phyloP scores from a whole-genome alignment of 2,888 invertebrate species.

The Hartigia nigra region DNA sequence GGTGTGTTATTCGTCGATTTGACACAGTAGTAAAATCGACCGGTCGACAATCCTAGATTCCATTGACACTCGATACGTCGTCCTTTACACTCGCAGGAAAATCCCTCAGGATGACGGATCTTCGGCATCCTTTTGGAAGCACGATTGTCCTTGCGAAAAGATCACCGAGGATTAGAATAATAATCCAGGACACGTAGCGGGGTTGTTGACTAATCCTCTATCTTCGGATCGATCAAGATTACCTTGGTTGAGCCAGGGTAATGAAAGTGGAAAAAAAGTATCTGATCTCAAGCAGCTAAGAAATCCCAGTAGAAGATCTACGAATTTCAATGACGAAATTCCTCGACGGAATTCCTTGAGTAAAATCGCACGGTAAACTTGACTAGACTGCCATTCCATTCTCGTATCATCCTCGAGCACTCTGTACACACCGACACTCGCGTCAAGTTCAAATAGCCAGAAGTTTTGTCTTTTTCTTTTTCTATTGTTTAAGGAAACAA shows the following conservation, averaged over 20 bases:
- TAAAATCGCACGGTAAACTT: background rate
- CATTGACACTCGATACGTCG: constrained; percentile 56
- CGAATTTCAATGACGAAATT: background rate
- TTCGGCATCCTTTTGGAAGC: constrained; percentile 67
- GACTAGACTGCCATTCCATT: background rate
- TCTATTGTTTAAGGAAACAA: background rate
- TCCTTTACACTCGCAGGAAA: constrained; percentile 71
- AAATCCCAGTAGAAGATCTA: background rate
- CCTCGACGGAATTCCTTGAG: background rate
- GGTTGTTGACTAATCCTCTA: background rate
- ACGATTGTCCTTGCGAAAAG: background rate
- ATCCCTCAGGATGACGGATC: constrained; percentile 73
- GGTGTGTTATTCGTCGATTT: background rate
- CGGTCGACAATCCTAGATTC: background rate
- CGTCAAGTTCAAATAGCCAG: background rate
- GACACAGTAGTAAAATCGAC: background rate
- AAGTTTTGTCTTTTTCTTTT: background rate
- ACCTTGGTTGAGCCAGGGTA: background rate
- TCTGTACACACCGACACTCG: background rate
- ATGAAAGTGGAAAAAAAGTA: background rate
- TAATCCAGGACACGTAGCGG: background rate
- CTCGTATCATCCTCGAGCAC: background rate
- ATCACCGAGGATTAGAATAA: background rate
- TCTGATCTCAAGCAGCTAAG: background rate
- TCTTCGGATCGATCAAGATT: background rate